Conservation (phyloP, 2,888 invertebrate genomes). For the Plebejus melissa region DNA sequence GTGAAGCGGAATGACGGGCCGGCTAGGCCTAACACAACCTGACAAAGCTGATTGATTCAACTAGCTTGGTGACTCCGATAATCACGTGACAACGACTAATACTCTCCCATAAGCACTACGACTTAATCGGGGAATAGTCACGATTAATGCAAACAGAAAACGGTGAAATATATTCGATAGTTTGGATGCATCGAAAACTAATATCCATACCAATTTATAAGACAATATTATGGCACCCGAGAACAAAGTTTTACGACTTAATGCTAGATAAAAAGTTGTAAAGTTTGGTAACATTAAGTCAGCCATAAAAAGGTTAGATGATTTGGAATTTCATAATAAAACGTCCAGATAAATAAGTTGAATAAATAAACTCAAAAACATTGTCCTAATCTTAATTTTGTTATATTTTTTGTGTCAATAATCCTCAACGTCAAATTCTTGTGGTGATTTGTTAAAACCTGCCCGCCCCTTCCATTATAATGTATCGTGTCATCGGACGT, state of each 20-base stretch:
- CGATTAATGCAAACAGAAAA: not conserved
- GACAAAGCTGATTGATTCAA: conserved; percentile 62
- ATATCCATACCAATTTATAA: not conserved
- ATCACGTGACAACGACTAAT: not conserved
- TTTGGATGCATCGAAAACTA: not conserved
- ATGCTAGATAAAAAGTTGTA: conserved; percentile 16
- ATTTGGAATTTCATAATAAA: conserved; percentile 6
- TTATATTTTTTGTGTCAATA: conserved; percentile 67
- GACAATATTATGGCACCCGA: not conserved
- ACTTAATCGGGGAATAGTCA: not conserved
- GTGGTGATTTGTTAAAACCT: conserved; percentile 76
- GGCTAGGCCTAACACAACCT: conserved; percentile 69
- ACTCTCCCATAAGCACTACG: not conserved
- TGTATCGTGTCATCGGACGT: conserved; percentile 77
- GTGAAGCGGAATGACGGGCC: conserved; percentile 54
- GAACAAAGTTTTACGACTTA: conserved; percentile 13
- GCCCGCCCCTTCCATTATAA: conserved; percentile 73
- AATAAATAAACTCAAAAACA: conserved; percentile 2
- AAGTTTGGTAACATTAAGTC: conserved; percentile 1
- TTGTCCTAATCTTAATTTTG: conserved; percentile 20
- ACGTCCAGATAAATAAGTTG: conserved; percentile 1
- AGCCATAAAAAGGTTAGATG: not conserved
- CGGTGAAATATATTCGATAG: not conserved
- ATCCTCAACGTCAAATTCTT: conserved; percentile 75
- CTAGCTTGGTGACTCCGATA: conserved; percentile 38